phyloP scores from a whole-genome alignment of 2,888 invertebrate species.

The Drosophila longiperda region DNA sequence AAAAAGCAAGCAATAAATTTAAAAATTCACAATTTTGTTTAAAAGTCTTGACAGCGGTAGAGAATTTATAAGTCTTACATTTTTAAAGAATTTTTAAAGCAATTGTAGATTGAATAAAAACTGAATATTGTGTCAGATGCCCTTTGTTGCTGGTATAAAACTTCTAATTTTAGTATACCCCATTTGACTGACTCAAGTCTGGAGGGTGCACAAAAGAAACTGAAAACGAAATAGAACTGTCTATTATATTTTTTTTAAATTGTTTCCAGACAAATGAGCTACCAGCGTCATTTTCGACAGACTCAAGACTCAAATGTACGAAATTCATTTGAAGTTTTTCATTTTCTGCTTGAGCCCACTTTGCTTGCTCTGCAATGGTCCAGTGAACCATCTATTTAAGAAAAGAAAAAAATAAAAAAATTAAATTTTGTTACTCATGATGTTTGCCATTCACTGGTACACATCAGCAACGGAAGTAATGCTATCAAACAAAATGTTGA shows the following conservation, averaged over 20 bases:
- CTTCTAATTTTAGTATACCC: neutral
- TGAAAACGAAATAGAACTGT: constrained; percentile 4
- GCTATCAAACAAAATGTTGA: constrained; percentile 29
- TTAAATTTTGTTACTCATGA: neutral
- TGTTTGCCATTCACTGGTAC: constrained; percentile 18
- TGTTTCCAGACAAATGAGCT: neutral
- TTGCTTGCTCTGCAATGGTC: constrained; percentile 5
- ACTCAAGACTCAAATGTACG: neutral
- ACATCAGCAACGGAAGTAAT: constrained; percentile 8
- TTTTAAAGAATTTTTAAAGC: neutral
- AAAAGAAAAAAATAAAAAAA: constrained; percentile 2
- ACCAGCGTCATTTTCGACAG: neutral
- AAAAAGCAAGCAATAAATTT: neutral
- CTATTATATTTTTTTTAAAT: neutral
- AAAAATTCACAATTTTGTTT: neutral
- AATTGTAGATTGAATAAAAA: neutral
- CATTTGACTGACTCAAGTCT: neutral
- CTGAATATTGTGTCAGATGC: neutral
- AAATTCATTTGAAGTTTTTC: constrained; percentile 11
- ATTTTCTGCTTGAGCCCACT: constrained; percentile 7
- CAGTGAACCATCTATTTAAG: constrained; percentile 14
- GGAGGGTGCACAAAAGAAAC: neutral
- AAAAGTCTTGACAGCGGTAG: neutral
- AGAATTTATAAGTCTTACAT: too few species aligned
- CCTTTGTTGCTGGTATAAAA: neutral